Conservation (phyloP, 2,888 invertebrate species). For the Callyntrura guangdongensis region DNA sequence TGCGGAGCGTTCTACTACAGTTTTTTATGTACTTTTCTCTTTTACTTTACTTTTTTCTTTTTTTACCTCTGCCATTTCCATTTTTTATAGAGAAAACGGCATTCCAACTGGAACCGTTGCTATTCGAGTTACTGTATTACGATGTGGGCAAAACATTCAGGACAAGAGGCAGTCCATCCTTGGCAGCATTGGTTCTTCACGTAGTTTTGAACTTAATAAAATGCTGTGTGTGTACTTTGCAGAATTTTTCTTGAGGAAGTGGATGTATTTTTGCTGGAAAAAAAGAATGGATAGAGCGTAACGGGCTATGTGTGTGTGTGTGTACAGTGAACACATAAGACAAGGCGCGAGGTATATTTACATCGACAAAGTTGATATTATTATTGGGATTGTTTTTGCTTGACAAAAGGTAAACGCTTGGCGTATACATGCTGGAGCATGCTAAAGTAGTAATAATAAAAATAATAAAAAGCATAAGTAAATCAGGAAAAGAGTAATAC, state of each 20-base stretch:
- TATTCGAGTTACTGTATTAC: background rate
- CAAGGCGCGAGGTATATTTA: background rate
- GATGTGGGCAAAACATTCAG: background rate
- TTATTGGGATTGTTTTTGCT: conserved; percentile 20
- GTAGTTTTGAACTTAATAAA: background rate
- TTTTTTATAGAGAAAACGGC: background rate
- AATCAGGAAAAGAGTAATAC: conserved; percentile 16
- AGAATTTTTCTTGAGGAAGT: conserved; percentile 50
- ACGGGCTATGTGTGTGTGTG: background rate
- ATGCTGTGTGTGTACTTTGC: conserved; percentile 7
- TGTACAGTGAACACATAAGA: background rate
- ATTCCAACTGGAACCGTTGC: conserved; percentile 24
- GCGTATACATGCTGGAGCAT: background rate
- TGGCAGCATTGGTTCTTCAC: background rate
- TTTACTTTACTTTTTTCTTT: conserved; percentile 25
- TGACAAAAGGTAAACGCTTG: background rate
- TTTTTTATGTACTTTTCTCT: conserved; percentile 80
- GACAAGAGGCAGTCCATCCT: conserved; percentile 54
- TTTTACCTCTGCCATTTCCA: background rate
- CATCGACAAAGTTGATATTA: conserved; percentile 51
- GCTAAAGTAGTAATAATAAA: conserved; percentile 25
- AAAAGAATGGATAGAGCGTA: too few species aligned
- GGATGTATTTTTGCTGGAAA: background rate
- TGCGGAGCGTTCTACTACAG: conserved; percentile 81
- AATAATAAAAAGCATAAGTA: conserved; percentile 29